Conservation (phyloP, 1,140 invertebrate species). For the Sycobia sp. region DNA sequence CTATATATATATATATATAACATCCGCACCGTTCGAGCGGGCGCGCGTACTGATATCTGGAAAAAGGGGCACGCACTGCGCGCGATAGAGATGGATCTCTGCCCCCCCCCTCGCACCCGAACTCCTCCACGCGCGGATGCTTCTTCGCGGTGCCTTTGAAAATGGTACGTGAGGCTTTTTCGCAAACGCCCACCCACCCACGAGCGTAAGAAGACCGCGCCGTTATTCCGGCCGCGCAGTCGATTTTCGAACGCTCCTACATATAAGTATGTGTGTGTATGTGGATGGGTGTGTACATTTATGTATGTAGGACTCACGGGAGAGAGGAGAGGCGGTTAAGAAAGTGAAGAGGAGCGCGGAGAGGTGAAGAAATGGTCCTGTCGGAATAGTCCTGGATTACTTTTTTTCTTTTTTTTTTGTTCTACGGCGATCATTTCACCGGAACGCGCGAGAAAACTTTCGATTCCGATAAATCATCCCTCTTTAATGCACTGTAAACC, state of each 20-base stretch:
- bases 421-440: not conserved
- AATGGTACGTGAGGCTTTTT: constrained; percentile 28
- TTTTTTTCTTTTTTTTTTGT: too few species aligned
- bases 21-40: too few species aligned
- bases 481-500: too few species aligned
- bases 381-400: not conserved
- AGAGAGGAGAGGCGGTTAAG: not conserved
- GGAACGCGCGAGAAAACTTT: too few species aligned
- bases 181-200: constrained; percentile 11
- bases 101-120: too few species aligned
- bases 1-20: too few species aligned
- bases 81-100: constrained; percentile 19
- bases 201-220: too few species aligned
- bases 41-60: constrained; percentile 4
- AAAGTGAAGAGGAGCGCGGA: not conserved
- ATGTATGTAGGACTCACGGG: too few species aligned
- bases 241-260: constrained; percentile 20
- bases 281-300: not conserved
- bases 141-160: constrained; percentile 13
- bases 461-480: too few species aligned
- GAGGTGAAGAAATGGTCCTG: not conserved
- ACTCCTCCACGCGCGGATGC: too few species aligned
- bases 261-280: not conserved
- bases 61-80: too few species aligned
- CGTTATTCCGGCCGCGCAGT: constrained; percentile 19